Evolutionary conservation across 2,888 invertebrate genomes (phyloP).

Genomic region (Seladonia tumulorum): DNA sequence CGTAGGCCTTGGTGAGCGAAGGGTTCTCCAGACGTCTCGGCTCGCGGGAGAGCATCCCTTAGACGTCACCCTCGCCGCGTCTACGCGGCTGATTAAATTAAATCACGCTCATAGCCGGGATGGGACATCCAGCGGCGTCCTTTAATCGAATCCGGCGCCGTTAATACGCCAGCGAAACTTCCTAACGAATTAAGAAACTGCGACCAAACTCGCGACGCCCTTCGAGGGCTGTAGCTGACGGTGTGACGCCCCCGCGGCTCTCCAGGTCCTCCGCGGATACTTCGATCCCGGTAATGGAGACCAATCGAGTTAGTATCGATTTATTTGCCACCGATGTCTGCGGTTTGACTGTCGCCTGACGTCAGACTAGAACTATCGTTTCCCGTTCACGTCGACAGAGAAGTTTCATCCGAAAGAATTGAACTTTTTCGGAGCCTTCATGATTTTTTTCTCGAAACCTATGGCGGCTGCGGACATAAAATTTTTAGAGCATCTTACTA

Average conservation of each 20-base stretch:
- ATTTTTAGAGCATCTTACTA: neutral
- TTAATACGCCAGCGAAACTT: conserved; percentile 61
- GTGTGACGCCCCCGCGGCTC: neutral
- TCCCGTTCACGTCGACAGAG: neutral
- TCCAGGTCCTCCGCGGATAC: neutral
- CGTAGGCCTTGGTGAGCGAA: neutral
- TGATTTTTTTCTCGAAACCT: neutral
- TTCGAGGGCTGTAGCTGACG: conserved; percentile 8
- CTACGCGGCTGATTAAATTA: conserved; percentile 64
- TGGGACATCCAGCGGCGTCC: conserved; percentile 46
- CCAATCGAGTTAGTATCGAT: conserved; percentile 19
- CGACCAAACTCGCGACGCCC: conserved; percentile 13
- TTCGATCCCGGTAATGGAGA: conserved; percentile 9
- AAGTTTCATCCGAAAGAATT: neutral
- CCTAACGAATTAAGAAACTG: conserved; percentile 61
- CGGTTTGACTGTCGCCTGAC: neutral
- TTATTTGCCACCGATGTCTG: conserved; percentile 7
- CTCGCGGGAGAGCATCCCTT: conserved; percentile 30
- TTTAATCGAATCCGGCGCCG: conserved; percentile 59
- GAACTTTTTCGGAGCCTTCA: neutral
- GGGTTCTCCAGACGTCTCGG: conserved; percentile 39
- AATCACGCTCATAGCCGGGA: conserved; percentile 57
- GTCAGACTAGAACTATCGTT: neutral
- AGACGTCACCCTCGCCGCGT: conserved; percentile 13
- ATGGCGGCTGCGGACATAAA: neutral